Conservation (phyloP, 2,797 vertebrate genomes). For the Eulemur mongoz region DNA sequence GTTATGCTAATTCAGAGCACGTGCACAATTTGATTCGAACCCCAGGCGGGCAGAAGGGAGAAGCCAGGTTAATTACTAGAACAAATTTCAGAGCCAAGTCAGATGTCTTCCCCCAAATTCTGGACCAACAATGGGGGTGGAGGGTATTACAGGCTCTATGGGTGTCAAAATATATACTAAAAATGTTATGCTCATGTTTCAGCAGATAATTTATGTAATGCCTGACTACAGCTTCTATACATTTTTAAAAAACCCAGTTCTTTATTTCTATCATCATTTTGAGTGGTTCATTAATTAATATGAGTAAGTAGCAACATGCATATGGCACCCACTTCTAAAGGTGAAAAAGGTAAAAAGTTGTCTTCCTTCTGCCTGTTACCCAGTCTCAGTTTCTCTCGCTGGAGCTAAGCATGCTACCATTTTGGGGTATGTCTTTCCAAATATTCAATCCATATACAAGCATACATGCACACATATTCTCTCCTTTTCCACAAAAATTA, state of each 20-base stretch:
- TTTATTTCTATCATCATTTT: slow-evolving; percentile 28
- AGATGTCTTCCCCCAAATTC: neutral
- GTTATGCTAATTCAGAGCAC: neutral
- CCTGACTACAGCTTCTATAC: neutral
- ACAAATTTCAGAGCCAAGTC: neutral
- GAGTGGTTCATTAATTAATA: neutral
- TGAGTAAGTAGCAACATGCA: neutral
- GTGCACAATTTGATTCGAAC: slow-evolving; percentile 18
- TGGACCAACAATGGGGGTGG: neutral
- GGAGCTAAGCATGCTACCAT: neutral
- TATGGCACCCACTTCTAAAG: neutral
- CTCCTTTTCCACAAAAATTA: neutral
- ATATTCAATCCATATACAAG: neutral
- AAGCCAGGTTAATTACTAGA: neutral
- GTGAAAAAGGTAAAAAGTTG: neutral
- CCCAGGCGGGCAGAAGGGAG: neutral
- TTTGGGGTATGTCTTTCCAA: neutral
- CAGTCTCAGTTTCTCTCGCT: neutral
- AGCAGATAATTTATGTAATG: neutral
- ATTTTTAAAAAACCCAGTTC: neutral
- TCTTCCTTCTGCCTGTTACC: neutral
- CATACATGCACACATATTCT: neutral
- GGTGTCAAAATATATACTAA: neutral
- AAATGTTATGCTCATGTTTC: neutral
- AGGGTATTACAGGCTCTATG: too few species aligned